A percentile compares a stretch with the other conserved stretches of the same genome.
Evolutionary conservation across 2,797 vertebrate species (phyloP).

Genomic region (Arrhamphus sclerolepis): DNA sequence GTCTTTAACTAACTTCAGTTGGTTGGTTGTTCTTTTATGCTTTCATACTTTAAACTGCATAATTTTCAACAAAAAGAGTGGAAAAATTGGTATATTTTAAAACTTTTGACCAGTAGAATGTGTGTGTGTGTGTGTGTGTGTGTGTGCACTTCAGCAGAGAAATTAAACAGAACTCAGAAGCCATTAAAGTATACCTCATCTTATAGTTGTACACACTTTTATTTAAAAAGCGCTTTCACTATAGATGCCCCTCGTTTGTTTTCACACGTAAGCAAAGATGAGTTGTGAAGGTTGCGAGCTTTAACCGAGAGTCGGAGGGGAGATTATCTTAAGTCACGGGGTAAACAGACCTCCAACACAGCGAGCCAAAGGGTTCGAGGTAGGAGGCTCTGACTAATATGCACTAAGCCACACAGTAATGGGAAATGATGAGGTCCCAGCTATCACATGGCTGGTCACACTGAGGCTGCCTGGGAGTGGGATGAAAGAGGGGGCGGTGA

Average conservation of each 20-base stretch:
- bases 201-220: no score
- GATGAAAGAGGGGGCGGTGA: constrained; percentile 25
- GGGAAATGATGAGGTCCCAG: constrained; percentile 64
- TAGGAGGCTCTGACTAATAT: constrained; percentile 62
- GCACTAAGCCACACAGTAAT: constrained; percentile 66
- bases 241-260: no score
- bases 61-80: no score
- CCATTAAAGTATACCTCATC: no score
- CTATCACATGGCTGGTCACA: constrained; percentile 72
- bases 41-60: no score
- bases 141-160: constrained; percentile 55
- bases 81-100: no score
- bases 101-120: no score
- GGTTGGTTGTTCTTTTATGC: no score
- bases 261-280: not conserved
- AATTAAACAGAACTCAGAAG: constrained; percentile 27
- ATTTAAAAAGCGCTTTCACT: not conserved
- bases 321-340: constrained; percentile 73
- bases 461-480: constrained; percentile 35
- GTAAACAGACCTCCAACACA: constrained; percentile 70
- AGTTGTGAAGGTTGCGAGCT: constrained; percentile 39
- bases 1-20: no score
- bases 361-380: constrained; percentile 51
- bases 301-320: constrained; percentile 43
- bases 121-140: no score